These are phyloP conservation scores for Dynastes tityus DNA, from an alignment of 2,888 invertebrate genomes.

Conservation along the genomic window DNA sequence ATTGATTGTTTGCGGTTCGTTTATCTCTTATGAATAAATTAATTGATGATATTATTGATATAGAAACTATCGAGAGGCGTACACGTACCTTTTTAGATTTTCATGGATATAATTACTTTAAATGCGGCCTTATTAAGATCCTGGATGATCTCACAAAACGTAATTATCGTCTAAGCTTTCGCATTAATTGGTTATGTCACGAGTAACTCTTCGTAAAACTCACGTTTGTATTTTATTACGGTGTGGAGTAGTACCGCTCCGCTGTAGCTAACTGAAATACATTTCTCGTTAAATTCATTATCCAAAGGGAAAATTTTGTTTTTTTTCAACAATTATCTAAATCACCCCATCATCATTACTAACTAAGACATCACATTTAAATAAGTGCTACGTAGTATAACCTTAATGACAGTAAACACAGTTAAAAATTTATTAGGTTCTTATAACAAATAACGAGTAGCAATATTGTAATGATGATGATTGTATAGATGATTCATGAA, in stretches of 20 bases:
- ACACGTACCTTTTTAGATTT: slow-evolving; percentile 32
- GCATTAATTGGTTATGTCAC: slow-evolving; percentile 44
- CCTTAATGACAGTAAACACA: not conserved
- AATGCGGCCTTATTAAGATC: slow-evolving; percentile 46
- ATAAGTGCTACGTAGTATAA: not conserved
- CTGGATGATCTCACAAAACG: slow-evolving; percentile 40
- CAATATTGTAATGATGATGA: too few species aligned
- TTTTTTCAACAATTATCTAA: slow-evolving; percentile 27
- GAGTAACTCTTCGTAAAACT: slow-evolving; percentile 33
- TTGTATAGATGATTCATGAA: too few species aligned
- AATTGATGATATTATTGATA: slow-evolving; percentile 28
- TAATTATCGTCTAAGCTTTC: slow-evolving; percentile 42
- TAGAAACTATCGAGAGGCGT: slow-evolving; percentile 32
- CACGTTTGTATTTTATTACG: slow-evolving; percentile 38
- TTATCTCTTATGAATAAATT: slow-evolving; percentile 36
- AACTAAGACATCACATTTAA: not conserved
- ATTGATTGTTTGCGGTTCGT: slow-evolving; percentile 41
- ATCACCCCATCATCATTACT: slow-evolving; percentile 33
- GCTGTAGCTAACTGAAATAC: not conserved
- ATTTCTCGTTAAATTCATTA: slow-evolving; percentile 36
- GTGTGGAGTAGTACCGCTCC: slow-evolving; percentile 2
- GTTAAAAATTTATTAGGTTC: too few species aligned
- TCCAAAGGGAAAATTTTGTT: slow-evolving; percentile 14
- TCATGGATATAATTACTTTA: slow-evolving; percentile 42
- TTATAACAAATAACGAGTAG: too few species aligned